Base-by-base conservation (phyloP, 2,113 vertebrate species). In the Actinemys pallida region DNA sequence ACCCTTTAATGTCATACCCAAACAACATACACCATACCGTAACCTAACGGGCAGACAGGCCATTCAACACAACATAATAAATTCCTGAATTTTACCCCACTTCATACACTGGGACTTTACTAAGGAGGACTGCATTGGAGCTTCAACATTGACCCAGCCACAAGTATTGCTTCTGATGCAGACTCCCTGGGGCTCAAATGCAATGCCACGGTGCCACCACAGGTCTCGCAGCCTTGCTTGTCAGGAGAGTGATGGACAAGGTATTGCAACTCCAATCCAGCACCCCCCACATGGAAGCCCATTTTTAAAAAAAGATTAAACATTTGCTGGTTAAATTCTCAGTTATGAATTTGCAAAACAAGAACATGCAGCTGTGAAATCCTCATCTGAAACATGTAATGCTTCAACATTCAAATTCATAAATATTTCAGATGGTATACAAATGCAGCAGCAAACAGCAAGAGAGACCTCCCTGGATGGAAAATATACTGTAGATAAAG, bases 381-480 rank as follows among this genome's bases (percentile, higher is more conserved):
- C 85, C 83, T 97, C 47, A 6, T 94, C 85, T 93, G 89, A 97
- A 97, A 93, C 82, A 81, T 94, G 65, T 92, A 83, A 91, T 94
- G 90, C 95, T 97, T 97, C 93, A 97, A 94, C 75, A 95, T 96
- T 93, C 86, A 95, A 89, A 54, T 93, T 97, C 95, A 98, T 98
- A 89, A 98, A 98, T 98, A 98, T 98, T 98, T 98, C 96, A 98
- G 53, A 0, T 87, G 54, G 86, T 96, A 50, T 89, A 91, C 94
- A 97, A 97, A 98, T 95, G 90, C 89, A 97, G 92, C 80, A 92
- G 88, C 95, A 96, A 96, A 96, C 19, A 90, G 53, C 96, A 96
- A 95, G 69, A 83, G 95, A 96, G 86, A 92, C 91, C 76, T 97
- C 95, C 90, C 90, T 84, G 83, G 95, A 92, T 91, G 96, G 94